Conservation (phyloP, 1,140 invertebrate genomes). For the Danaus melanippus region DNA sequence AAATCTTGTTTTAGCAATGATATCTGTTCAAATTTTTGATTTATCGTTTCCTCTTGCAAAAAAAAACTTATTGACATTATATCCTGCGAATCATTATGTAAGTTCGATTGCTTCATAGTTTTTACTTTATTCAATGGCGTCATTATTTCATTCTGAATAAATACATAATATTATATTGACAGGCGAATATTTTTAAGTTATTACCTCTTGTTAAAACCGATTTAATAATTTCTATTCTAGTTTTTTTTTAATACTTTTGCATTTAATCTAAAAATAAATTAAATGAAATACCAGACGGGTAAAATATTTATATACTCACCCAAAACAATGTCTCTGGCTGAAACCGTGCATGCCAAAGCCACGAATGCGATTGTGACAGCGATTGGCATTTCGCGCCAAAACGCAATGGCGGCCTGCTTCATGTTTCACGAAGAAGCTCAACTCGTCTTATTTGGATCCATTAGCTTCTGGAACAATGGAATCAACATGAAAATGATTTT, state of each 20-base stretch:
- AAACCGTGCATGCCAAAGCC: constrained; percentile 37
- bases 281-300: not conserved
- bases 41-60: constrained; percentile 12
- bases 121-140: too few species aligned
- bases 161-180: too few species aligned
- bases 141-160: too few species aligned
- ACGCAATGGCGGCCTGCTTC: constrained; percentile 50
- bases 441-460: constrained; percentile 60
- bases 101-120: not conserved
- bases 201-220: constrained; percentile 3
- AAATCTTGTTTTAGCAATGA: not conserved
- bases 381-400: constrained; percentile 60
- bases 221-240: constrained; percentile 1
- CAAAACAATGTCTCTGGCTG: constrained; percentile 53
- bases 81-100: constrained; percentile 11
- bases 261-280: too few species aligned
- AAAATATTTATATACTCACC: constrained; percentile 39
- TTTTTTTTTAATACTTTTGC: constrained; percentile 1
- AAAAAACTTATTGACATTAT: constrained; percentile 15
- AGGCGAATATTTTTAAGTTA: not conserved
- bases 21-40: constrained; percentile 6
- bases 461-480: constrained; percentile 62
- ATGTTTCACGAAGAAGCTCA: constrained; percentile 51
- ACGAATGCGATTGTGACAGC: constrained; percentile 41
- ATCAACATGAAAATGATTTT: constrained; percentile 17